Evolutionary conservation across 2,888 invertebrate species (phyloP), one percentile per base, ranked within the genome.

Genomic region (Nemoura dubitans): DNA sequence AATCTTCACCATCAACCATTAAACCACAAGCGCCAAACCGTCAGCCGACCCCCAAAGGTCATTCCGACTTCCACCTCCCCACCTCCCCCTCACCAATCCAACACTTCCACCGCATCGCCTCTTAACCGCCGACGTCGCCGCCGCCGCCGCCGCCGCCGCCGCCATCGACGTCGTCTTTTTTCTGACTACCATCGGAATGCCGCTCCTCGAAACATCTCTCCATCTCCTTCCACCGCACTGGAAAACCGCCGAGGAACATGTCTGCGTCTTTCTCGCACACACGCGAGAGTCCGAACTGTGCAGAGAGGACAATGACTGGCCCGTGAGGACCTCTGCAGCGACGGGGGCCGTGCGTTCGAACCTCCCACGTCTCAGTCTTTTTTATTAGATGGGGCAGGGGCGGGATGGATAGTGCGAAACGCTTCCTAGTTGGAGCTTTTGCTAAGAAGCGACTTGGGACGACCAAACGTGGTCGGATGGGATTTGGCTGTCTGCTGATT

Each of bases 161-260:
- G 59, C 3, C 59, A 21, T 59, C 59, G 59, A 59, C 59, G 59
- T 59, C 59, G 59, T 59, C 59, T 59, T 59, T 59, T 59, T 59
- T 59, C 59, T 59, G 21, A 1, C 14, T 21, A 21, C 59, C 59
- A 59, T 59, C 59, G 81, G 81, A 81, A 81, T 81, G 81, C 81
- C 81, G 81, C 81, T 81, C 81, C 81, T 81, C 30, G n/a, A 59
- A 81, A 81, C 30, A 21, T 81, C 81, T 81, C 27, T 27, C 81
- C 29, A 81, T 81, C 81, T 81, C 81, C 6, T 21, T 81, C 81
- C 16, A 10, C 16, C 59, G 10, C 59, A 21, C 36, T 59, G 21
- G 6, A 21, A 21, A 21, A 10, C 59, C 59, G 59, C 21, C 16
- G 16, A 59, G 21, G 59, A 59, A 21, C 59, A 21, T 59, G 59